Percentiles rank a stretch among this genome's conserved stretches.
Evolutionary conservation across 2,113 vertebrate genomes (phyloP).

Genomic region (Percina caprodes): DNA sequence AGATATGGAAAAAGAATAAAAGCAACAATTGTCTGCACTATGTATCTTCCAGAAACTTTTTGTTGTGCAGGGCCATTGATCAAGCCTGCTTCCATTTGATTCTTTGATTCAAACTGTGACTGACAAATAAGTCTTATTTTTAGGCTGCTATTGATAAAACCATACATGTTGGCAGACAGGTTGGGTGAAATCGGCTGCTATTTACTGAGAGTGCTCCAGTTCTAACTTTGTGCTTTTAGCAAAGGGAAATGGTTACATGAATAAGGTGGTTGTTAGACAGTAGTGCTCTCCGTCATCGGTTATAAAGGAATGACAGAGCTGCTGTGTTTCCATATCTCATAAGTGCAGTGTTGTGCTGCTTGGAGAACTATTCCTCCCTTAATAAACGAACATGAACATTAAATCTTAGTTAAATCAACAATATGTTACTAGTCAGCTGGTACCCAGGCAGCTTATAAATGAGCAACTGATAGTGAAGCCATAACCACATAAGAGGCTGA

Average conservation of each 20-base stretch:
- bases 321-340: background rate
- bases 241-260: background rate
- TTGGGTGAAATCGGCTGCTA: background rate
- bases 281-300: background rate
- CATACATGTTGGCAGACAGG: too few relatives aligned
- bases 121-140: background rate
- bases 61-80: too few relatives aligned
- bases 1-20: background rate
- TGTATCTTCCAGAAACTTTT: background rate
- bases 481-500: background rate
- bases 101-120: background rate
- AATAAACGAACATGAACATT: conserved; percentile 5
- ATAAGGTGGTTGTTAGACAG: background rate
- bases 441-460: background rate
- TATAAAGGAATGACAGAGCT: background rate
- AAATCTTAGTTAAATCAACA: background rate
- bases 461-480: background rate
- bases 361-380: background rate
- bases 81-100: background rate
- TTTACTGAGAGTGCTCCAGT: background rate
- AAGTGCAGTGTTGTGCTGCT: background rate
- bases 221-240: background rate
- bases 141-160: background rate
- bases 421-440: background rate
- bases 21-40: background rate